Evolutionary conservation across 2,888 invertebrate species (phyloP), one percentile per base, ranked within the genome.

Genomic region (Hermaeophaga mercurialis): DNA sequence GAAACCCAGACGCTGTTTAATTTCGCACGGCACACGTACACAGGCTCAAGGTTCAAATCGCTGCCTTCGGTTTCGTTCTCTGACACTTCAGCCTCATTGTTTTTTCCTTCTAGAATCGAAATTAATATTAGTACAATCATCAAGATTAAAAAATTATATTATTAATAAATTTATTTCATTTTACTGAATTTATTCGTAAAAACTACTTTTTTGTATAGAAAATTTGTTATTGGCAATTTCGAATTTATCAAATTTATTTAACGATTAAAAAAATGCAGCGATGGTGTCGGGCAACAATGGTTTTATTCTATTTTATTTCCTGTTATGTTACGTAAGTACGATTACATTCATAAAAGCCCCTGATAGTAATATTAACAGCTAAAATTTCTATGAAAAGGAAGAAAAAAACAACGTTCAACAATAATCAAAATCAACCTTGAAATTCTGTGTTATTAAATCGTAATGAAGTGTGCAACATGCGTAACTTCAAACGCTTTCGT

Each of bases 1-100:
- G 89, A 82, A 17, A 89, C 84, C 84, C 86, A 88, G 57, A 88
- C 83, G 6, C 89, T 88, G 71, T 86, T 87, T 66, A 88, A 85
- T 49, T 78, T 78, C 4, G 87, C 87, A 55, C 91, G 83, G 77
- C 92, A 92, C 31, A 92, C 83, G 78, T 88, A 91, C 50, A 90
- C 84, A 8, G 76, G 75, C 50, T 67, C 46, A 74, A 78, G 58
- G 48, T 68, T 62, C 3, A 68, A 52, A 19, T 61, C 64, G 41
- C 69, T 80, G 36, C 84, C 83, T 62, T 86, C 87, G 24, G 84
- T 79, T 31, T 89, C 86, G 52, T 86, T 85, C 67, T 82, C 84
- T 56, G 81, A 33, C n/a, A 49, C 26, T 47, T 63, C 44, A 8
- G 61, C 79, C 53, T 83, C 79, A 64, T 62, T 61, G n/a, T 53